Evolutionary conservation across 2,888 invertebrate species (phyloP), one percentile per base, ranked within the genome.

Genomic region (Cheilosia vernalis): DNA sequence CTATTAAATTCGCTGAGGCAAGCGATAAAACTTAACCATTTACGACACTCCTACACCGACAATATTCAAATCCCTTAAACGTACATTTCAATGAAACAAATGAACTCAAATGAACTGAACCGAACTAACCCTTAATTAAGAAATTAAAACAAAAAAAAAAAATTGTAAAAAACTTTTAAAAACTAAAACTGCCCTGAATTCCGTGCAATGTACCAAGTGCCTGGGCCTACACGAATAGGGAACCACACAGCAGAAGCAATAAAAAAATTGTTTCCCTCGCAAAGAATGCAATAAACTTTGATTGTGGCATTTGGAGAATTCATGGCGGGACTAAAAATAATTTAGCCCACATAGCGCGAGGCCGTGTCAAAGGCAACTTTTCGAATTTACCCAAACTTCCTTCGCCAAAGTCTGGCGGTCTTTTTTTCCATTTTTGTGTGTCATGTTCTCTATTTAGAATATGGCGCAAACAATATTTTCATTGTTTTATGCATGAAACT

Each of bases 201-300:
- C 67, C 74, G 24, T 61, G 30, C 51, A 64, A 79, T 69, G 10
- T 58, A 30, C 44, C 44, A 60, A 67, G 51, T 60, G 58, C 60
- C n/a, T 58, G 5, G 58, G 58, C 27, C 63, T 24, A 70, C 33
- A 44, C 44, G 47, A 70, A 63, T 33, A 19, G 17, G 55, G 27
- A 55, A 70, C 72, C 60, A 72, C 66, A 53, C 51, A 66, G 15
- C 44, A 55, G 53, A 60, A 60, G 51, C 47, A 78, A 56, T 63
- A 40, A 78, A 55, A 69, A 72, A 79, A 67, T 55, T 37, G 17
- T 42, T 76, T 55, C 70, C 60, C 53, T 74, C 49, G n/a, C 10
- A 74, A 76, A 55, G 84, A 84, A 84, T 84, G 84, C 84, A 66
- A 80, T 84, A 84, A 84, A 84, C 69, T 84, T 61, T 70, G 74